Evolutionary conservation across 2,888 invertebrate species (phyloP), one percentile per base, ranked within the genome.

Genomic region (Amorpha juglandis): DNA sequence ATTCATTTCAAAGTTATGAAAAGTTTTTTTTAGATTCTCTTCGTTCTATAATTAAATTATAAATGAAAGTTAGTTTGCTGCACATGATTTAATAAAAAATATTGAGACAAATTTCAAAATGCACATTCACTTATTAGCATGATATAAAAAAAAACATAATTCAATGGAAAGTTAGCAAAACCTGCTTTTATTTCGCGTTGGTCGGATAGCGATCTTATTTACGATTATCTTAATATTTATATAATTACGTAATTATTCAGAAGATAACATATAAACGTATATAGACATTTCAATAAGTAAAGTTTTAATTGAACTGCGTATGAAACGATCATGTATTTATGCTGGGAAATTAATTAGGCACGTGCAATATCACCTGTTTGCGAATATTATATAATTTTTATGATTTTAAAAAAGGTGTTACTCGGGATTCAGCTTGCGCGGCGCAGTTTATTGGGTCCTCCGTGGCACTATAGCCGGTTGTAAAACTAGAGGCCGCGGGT

Each of bases 151-250:
- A 62, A 35, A 21, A 58, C 35, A 58, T 42, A 58, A 58, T 9
- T 19, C 42, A 55, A n/a, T 58, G 58, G 58, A 58, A 58, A 58
- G 58, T 58, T 42, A 42, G 58, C 42, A 58, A 58, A 77, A 75
- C 73, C 74, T 70, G 72, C 74, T 77, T 76, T 72, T 72, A 74
- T 73, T 72, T 71, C 73, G 67, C 71, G 67, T 71, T 71, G 66
- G 65, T 65, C 67, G 70, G 78, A 79, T 81, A 77, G 67, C 62
- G 70, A 79, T 82, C 75, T 78, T 72, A 73, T 76, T 75, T 64
- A 69, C 72, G 69, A 78, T 78, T 75, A 76, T 70, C 71, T 73
- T 68, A 68, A 73, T 69, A 71, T 77, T 72, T 50, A 35, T 52
- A 64, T 38, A 27, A 45, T 64, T 53, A 53, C 63, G 64, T 70